These are phyloP conservation scores for Merops nubicus DNA, from an alignment of 2,113 vertebrate genomes.

Conservation along the genomic window DNA sequence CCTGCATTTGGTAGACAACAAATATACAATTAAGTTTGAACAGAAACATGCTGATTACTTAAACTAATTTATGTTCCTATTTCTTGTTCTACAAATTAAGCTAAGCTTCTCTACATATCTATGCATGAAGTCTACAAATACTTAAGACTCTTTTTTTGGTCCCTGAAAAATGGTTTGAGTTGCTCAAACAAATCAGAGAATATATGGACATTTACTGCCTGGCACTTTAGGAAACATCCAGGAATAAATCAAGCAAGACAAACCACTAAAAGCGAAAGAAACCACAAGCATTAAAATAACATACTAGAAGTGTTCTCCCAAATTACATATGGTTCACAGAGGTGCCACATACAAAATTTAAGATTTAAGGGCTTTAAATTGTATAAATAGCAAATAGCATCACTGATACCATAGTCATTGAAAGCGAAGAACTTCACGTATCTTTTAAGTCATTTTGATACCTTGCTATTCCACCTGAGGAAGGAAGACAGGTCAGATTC, in stretches of 20 bases:
- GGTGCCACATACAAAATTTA: conserved; percentile 19
- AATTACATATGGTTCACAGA: conserved; percentile 34
- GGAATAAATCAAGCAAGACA: conserved; percentile 30
- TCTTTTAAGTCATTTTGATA: not conserved
- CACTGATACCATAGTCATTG: not conserved
- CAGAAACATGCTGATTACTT: not conserved
- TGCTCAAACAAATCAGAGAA: not conserved
- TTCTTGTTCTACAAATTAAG: conserved; percentile 17
- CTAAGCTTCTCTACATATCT: not conserved
- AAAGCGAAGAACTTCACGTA: not conserved
- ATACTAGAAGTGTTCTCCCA: conserved; percentile 10
- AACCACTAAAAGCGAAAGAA: not conserved
- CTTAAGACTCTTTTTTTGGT: not conserved
- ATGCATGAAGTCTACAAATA: not conserved
- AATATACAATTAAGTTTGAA: not conserved
- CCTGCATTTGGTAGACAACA: not conserved
- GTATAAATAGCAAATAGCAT: not conserved
- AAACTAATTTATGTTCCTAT: not conserved
- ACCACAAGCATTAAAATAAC: conserved; percentile 21
- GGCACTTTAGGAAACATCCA: not conserved
- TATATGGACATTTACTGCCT: not conserved
- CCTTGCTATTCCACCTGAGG: not conserved
- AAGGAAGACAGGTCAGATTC: not conserved
- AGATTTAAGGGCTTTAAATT: not conserved
- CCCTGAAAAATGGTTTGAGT: not conserved